Conservation (phyloP, 2,113 vertebrate genomes). For the Anolis carolinensis region DNA sequence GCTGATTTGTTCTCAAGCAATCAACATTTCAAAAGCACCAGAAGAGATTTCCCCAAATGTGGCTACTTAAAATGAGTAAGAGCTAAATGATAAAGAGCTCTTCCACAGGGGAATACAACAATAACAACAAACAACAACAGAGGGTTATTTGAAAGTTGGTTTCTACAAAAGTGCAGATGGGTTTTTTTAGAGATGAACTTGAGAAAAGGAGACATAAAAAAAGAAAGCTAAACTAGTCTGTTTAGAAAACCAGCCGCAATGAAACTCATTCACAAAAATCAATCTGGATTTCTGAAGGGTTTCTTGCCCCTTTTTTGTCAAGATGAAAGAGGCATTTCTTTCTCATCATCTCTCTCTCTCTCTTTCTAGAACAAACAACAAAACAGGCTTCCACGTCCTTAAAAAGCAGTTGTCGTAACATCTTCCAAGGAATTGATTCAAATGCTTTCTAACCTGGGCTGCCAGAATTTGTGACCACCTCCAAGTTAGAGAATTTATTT, state of each 20-base stretch:
- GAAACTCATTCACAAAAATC: neutral
- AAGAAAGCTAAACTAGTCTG: rapidly evolving
- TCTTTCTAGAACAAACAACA: neutral
- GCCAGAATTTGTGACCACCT: constrained; percentile 15
- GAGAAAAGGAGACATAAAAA: neutral
- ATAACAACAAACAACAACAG: neutral
- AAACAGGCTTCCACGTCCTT: constrained; percentile 38
- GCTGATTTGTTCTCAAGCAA: neutral
- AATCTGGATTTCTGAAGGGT: neutral
- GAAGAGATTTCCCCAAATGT: neutral
- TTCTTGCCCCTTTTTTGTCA: neutral
- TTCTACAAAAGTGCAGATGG: rapidly evolving
- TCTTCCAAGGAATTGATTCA: neutral
- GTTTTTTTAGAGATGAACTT: neutral
- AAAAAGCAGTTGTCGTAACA: constrained; percentile 45
- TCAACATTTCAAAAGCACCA: neutral
- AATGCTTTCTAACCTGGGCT: constrained; percentile 26
- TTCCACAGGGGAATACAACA: neutral
- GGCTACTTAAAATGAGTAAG: neutral
- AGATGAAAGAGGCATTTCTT: neutral
- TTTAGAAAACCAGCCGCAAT: neutral
- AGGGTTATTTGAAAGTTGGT: neutral
- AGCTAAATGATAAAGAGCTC: neutral
- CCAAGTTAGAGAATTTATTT: constrained; percentile 22
- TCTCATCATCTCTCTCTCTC: neutral